A percentile compares a stretch with the other conserved stretches of the same genome.
phyloP scores from a whole-genome alignment of 2,113 vertebrate genomes.

The Chaetops frenatus region DNA sequence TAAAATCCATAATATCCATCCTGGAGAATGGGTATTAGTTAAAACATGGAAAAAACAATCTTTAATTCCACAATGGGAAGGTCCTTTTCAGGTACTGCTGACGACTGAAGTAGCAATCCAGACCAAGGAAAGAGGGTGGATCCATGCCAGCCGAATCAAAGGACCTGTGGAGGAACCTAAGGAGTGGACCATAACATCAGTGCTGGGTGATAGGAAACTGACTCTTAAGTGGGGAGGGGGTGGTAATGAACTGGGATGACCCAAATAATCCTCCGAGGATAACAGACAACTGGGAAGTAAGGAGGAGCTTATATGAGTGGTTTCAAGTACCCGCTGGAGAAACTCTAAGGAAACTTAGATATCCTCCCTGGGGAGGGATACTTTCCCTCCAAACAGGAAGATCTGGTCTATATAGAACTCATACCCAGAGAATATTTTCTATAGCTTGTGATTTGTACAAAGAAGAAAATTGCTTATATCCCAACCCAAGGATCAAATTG shows the following conservation, averaged over 20 bases:
- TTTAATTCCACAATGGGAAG: background rate
- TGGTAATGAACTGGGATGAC: background rate
- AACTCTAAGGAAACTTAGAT: background rate
- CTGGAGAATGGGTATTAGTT: too few relatives aligned
- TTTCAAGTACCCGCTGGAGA: background rate
- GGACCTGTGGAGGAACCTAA: background rate
- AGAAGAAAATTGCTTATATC: too few relatives aligned
- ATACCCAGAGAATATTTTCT: too few relatives aligned
- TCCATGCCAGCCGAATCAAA: background rate
- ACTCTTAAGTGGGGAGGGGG: background rate
- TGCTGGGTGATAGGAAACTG: background rate
- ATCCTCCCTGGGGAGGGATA: too few relatives aligned
- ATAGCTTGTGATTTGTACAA: too few relatives aligned
- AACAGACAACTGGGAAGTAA: background rate
- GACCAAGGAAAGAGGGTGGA: background rate
- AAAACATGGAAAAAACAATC: background rate
- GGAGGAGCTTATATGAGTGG: background rate
- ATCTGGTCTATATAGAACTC: too few relatives aligned
- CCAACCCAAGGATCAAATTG: too few relatives aligned
- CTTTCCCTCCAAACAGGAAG: too few relatives aligned
- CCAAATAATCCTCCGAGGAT: background rate
- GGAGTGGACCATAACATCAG: background rate
- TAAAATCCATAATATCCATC: too few relatives aligned
- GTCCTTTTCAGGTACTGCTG: background rate
- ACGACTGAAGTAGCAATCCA: fast-evolving